phyloP scores from a whole-genome alignment of 2,113 vertebrate species.

The Theristicus caerulescens region DNA sequence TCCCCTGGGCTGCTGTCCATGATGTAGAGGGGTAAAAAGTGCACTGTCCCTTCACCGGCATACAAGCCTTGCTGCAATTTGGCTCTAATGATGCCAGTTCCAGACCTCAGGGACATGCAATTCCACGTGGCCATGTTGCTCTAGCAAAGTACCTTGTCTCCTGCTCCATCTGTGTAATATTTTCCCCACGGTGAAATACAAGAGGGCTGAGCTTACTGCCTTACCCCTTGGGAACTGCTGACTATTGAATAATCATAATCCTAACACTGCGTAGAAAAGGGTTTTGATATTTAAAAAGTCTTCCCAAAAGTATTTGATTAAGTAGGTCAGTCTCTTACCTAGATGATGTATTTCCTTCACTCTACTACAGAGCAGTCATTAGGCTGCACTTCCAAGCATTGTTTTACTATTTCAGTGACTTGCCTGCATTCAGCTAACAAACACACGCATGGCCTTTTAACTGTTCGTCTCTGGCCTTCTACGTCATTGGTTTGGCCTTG shows the following conservation, averaged over 20 bases:
- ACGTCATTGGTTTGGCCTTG: not conserved
- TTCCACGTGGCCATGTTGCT: fast-evolving
- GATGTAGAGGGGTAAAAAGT: not conserved
- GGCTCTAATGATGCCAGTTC: not conserved
- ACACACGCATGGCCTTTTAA: not conserved
- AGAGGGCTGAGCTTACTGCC: not conserved
- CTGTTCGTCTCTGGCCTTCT: not conserved
- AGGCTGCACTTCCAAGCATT: not conserved
- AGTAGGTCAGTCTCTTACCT: not conserved
- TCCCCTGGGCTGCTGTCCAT: not conserved
- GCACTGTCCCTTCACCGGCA: not conserved
- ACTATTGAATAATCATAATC: not conserved
- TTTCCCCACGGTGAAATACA: not conserved
- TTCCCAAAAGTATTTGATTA: not conserved
- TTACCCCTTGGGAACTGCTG: not conserved
- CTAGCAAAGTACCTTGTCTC: not conserved
- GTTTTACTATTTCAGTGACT: not conserved
- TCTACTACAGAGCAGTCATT: not conserved
- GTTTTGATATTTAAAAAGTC: not conserved
- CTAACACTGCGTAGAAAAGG: not conserved
- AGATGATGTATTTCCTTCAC: not conserved
- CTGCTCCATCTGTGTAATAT: not conserved
- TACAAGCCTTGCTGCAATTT: not conserved
- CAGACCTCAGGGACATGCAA: not conserved
- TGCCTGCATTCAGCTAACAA: not conserved